Base-by-base conservation (phyloP, 2,888 invertebrate species). In the Sericinus montela region DNA sequence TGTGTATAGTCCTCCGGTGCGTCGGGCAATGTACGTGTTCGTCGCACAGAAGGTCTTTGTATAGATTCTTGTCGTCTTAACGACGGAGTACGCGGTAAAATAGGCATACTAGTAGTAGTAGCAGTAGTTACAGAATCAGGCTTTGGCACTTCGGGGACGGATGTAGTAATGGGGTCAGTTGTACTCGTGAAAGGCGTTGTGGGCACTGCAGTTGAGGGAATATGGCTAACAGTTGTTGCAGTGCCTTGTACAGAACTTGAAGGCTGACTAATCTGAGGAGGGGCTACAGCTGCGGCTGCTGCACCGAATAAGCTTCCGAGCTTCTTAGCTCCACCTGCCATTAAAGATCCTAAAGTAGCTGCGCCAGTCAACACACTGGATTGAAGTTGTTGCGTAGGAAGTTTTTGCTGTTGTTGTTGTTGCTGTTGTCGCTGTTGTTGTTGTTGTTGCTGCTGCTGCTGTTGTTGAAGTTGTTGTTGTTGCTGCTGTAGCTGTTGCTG, bases 261-360 rank as follows among this genome's bases (percentile, higher is more conserved):
- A 13, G 80, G 68, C 46, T 78, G 81, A 42, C 63, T 72, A 11
- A 69, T 62, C 28, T 76, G 54, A 29, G 87, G 84, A 28, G 85
- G 59, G 7, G 76, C 70, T 1, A 87, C 85, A 9, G 88, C 85
- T 3, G 89, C 86, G 5, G 89, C 87, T 1, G 89, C 89, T 15
- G 89, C 84, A 34, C 89, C 89, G 44, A 89, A 85, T 38, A 90
- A 77, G 57, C 84, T 89, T 10, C 89, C 89, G 10, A 90, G 67
- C 58, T 81, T 89, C 55, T 89, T 88, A 10, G 89, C 89, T 52
- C 89, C 87, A 48, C 88, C 89, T 1, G 87, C 84, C 81, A 89
- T 83, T 29, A 89, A 69, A 5, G 83, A 85, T n/a, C 88, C 89
- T 57, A 89, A 70, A 3, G 86, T 86, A 44, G 88, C 87, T 32